Percentiles rank a stretch among this genome's conserved stretches.
Conservation (phyloP, 2,888 invertebrate genomes). For the Iphiclides podalirius region DNA sequence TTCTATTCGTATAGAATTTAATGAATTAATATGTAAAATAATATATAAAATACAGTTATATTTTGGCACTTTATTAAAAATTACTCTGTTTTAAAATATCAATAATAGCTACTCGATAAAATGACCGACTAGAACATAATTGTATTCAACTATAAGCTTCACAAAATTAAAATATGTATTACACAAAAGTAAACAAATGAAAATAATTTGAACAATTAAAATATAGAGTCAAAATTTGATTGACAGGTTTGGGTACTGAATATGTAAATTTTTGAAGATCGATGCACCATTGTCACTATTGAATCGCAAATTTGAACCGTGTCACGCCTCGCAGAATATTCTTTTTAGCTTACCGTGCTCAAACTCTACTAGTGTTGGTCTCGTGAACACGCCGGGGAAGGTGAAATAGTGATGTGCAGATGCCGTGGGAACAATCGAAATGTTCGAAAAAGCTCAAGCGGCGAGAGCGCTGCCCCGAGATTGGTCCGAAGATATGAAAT, state of each 20-base stretch:
- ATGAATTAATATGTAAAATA: no score
- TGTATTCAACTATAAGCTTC: no score
- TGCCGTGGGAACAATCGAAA: slow-evolving; percentile 67
- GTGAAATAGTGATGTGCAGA: slow-evolving; percentile 55
- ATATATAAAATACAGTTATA: no score
- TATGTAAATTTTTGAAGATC: no score
- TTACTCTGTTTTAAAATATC: no score
- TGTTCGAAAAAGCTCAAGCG: slow-evolving; percentile 49
- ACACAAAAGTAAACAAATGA: neutral
- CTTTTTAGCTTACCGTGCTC: slow-evolving; percentile 33
- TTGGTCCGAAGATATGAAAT: slow-evolving; percentile 51
- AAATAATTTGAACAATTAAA: neutral
- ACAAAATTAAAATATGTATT: no score
- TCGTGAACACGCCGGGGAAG: slow-evolving; percentile 24
- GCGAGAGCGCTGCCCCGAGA: slow-evolving; percentile 57
- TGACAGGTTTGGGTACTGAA: slow-evolving; percentile 3
- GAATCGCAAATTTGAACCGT: slow-evolving; percentile 31
- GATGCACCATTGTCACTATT: slow-evolving; percentile 11
- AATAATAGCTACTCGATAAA: no score
- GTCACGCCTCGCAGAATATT: slow-evolving; percentile 28
- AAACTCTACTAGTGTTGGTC: slow-evolving; percentile 38
- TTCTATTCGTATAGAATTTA: no score
- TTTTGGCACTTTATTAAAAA: no score
- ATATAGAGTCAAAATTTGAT: slow-evolving; percentile 27
- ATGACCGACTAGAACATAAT: no score